These are phyloP conservation scores for Nothocercus nigrocapillus DNA, from an alignment of 2,113 vertebrate species.

Conservation along the genomic window DNA sequence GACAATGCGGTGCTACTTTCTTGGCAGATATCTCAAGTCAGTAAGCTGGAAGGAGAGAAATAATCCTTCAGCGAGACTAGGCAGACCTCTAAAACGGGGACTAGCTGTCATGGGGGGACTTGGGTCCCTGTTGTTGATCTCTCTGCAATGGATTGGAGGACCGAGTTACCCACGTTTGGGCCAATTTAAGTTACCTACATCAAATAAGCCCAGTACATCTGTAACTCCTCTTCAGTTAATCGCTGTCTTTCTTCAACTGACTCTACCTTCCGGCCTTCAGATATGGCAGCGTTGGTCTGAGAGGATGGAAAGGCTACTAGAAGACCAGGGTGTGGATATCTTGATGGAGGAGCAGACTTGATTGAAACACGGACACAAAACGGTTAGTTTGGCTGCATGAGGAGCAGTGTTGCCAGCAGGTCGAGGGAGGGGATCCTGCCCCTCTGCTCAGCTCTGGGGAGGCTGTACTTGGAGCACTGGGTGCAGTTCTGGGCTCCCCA, in stretches of 20 bases:
- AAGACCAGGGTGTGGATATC: not conserved
- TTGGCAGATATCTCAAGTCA: not conserved
- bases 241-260: not conserved
- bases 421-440: too few species aligned
- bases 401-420: too few species aligned
- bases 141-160: not conserved
- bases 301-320: not conserved
- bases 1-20: not conserved
- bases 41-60: not conserved
- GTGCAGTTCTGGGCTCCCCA: too few species aligned
- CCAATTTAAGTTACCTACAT: not conserved
- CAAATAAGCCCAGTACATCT: not conserved
- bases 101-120: too few species aligned
- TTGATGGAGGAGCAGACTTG: not conserved
- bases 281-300: not conserved
- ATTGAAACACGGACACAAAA: rapidly evolving
- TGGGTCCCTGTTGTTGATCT: not conserved
- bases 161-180: not conserved
- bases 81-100: rapidly evolving
- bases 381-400: too few species aligned
- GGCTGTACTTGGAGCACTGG: too few species aligned
- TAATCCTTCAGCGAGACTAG: not conserved
- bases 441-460: too few species aligned
- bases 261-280: rapidly evolving
- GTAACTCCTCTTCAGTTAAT: not conserved